phyloP scores from a whole-genome alignment of 2,888 invertebrate species.

The Diogma glabrata region DNA sequence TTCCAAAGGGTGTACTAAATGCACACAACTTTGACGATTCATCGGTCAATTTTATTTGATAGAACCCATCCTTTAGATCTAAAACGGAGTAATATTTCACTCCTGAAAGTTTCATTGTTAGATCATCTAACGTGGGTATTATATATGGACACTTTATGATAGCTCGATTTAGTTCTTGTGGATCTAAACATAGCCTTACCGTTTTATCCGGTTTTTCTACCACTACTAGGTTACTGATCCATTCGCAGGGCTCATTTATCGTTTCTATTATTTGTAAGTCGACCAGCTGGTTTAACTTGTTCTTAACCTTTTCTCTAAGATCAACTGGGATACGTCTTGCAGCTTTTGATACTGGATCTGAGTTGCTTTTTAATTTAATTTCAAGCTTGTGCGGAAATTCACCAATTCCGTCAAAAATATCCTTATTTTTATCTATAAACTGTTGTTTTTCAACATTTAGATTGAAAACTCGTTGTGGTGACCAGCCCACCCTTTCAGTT shows the following conservation, averaged over 20 bases:
- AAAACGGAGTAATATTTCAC: no score
- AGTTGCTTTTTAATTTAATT: slow-evolving; percentile 6
- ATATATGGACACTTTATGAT: no score
- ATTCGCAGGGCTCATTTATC: slow-evolving; percentile 9
- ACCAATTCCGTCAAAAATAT: slow-evolving; percentile 9
- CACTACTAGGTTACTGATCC: slow-evolving; percentile 13
- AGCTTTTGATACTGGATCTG: background rate
- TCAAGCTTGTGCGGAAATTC: background rate
- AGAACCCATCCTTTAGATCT: slow-evolving; percentile 16
- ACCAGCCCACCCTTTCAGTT: no score
- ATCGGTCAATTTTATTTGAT: slow-evolving; percentile 15
- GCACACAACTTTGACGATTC: slow-evolving; percentile 14
- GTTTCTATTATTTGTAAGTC: background rate
- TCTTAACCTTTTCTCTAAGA: no score
- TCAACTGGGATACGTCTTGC: no score
- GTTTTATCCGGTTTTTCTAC: slow-evolving; percentile 17
- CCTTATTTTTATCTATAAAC: slow-evolving; percentile 3
- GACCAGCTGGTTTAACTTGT: background rate
- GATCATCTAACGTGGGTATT: no score
- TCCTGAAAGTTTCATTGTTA: no score
- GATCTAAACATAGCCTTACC: slow-evolving; percentile 12
- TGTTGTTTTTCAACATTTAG: no score
- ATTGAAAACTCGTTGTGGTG: no score
- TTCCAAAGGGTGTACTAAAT: slow-evolving; percentile 17
- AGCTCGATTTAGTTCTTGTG: no score